phyloP scores from a whole-genome alignment of 2,797 vertebrate species.

The Hybognathus amarus region DNA sequence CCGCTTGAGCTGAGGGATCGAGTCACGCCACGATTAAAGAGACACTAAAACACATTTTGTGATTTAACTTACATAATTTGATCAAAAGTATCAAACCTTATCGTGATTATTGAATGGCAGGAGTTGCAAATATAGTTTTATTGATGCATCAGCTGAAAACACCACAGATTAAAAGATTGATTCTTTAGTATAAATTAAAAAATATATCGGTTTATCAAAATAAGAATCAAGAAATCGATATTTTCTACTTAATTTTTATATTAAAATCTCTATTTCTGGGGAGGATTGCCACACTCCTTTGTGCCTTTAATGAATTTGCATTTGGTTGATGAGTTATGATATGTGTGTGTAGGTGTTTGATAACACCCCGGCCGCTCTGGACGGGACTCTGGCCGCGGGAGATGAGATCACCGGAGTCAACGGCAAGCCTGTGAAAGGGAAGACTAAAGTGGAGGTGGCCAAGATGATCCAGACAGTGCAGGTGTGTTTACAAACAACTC shows the following conservation, averaged over 20 bases:
- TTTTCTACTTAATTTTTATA: background rate
- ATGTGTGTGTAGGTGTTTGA: constrained; percentile 87
- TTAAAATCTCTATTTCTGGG: too few relatives aligned
- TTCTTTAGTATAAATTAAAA: background rate
- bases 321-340: background rate
- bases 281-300: too few relatives aligned
- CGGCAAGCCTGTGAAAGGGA: constrained; percentile 94
- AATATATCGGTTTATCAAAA: too few relatives aligned
- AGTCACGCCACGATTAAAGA: background rate
- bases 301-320: background rate
- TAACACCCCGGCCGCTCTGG: constrained; percentile 92
- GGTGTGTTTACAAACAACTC: constrained; percentile 64
- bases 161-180: too few relatives aligned
- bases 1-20: too few relatives aligned
- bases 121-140: background rate
- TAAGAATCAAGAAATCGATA: background rate
- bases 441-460: constrained; percentile 98
- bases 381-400: constrained; percentile 92
- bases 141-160: background rate
- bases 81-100: background rate
- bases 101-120: background rate
- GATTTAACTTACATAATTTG: too few relatives aligned
- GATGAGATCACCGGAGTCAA: constrained; percentile 98
- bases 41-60: too few relatives aligned
- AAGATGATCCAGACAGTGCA: constrained; percentile 99